Evolutionary conservation across 2,113 vertebrate species (phyloP), one percentile per base, ranked within the genome.

Genomic region (Sinocyclocheilus grahami): DNA sequence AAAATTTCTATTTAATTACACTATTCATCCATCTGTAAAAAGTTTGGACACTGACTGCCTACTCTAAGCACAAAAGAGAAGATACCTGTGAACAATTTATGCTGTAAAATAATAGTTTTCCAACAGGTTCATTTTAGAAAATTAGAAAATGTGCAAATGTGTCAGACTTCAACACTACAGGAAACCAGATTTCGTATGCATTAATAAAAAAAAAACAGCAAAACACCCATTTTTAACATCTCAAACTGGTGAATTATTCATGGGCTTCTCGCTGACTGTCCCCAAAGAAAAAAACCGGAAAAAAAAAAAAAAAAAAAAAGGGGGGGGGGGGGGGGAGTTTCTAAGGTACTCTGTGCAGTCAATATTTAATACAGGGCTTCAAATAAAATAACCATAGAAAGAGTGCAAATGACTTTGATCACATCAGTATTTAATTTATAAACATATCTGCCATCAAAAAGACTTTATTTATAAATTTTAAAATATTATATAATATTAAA

Each of bases 181-280:
- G 16, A 55, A 37, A 22, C 72, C 42, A 24, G 39, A 27, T 75
- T 75, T 51, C 74, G 51, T 78, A 55, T 78, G 76, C 51, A 78
- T 78, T 53, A 77, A 53, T 27, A n/a, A 53, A 46, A 46, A 46
- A 3, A 46, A 80, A 78, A 7, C 4, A 30, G 14, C 24, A 78
- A 78, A 78, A 78, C 55, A 55, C 3, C 8, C 53, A 53, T 78
- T 78, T 78, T 30, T 55, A 55, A 55, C 24, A 48, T 39, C 46
- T 81, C 5, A 46, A 48, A 81, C 37, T 65, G 39, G 20, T 46
- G 62, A 82, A 67, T 82, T 42, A 81, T 81, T 81, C 78, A 81
- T 65, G 62, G 58, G 10, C 27, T 55, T 5, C 37, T 65, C 60
- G 46, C 78, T 5, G 18, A 78, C 58, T 48, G 78, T 20, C 77